Conservation (phyloP, 2,888 invertebrate species). For the Serrognathus titanus region DNA sequence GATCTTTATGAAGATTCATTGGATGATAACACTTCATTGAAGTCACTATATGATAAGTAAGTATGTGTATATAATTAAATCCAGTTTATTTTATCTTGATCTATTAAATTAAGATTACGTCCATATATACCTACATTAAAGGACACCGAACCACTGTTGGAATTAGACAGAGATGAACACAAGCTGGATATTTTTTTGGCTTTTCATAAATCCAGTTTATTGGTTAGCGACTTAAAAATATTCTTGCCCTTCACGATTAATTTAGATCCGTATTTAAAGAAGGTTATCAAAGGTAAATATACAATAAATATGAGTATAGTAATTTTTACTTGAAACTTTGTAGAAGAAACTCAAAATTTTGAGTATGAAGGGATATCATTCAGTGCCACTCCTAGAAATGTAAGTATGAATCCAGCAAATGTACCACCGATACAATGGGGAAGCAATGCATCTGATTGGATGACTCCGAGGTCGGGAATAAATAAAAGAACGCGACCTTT, state of each 20-base stretch:
- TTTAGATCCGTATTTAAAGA: slow-evolving; percentile 95
- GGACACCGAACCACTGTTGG: slow-evolving; percentile 84
- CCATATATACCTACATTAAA: slow-evolving; percentile 78
- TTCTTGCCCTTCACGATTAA: slow-evolving; percentile 98
- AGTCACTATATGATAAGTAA: slow-evolving; percentile 91
- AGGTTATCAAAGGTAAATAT: slow-evolving; percentile 84
- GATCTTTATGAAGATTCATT: slow-evolving; percentile 84
- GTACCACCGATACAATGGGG: slow-evolving; percentile 19
- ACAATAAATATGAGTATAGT: not conserved
- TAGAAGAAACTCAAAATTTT: slow-evolving; percentile 67
- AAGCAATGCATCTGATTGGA: slow-evolving; percentile 32
- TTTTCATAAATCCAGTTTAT: slow-evolving; percentile 79
- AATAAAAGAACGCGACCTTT: slow-evolving; percentile 28
- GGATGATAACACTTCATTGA: slow-evolving; percentile 82
- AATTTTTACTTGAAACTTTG: not conserved
- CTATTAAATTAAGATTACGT: slow-evolving; percentile 63
- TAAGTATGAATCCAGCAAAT: slow-evolving; percentile 23
- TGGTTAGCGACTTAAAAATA: slow-evolving; percentile 86
- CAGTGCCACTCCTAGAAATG: slow-evolving; percentile 28
- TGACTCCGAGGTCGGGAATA: slow-evolving; percentile 26
- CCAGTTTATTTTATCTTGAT: slow-evolving; percentile 11
- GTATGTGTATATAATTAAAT: slow-evolving; percentile 33
- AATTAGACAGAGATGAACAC: slow-evolving; percentile 90
- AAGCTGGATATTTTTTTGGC: slow-evolving; percentile 92
- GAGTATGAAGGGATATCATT: slow-evolving; percentile 55